phyloP scores from a whole-genome alignment of 2,797 vertebrate species.

The Phrynocephalus vlangalii region DNA sequence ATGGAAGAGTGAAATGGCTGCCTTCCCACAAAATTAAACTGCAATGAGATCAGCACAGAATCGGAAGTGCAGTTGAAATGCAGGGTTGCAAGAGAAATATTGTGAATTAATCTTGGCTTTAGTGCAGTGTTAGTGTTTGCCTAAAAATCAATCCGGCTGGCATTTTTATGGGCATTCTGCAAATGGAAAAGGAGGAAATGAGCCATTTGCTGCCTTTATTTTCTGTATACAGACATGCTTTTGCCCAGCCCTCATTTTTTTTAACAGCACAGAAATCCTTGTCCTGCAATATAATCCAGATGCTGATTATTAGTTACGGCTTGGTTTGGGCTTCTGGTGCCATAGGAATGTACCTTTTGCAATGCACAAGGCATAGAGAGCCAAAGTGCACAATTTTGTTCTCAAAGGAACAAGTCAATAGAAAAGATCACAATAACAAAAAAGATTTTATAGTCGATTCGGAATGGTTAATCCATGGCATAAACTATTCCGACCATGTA shows the following conservation, averaged over 20 bases:
- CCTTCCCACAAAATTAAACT: constrained; percentile 59
- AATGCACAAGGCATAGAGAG: constrained; percentile 35
- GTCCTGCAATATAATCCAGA: constrained; percentile 45
- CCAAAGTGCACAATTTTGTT: constrained; percentile 32
- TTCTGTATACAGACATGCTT: constrained; percentile 73
- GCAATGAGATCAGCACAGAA: constrained; percentile 28
- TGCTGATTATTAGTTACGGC: constrained; percentile 62
- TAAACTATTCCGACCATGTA: constrained; percentile 5
- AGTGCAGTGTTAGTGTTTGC: constrained; percentile 69
- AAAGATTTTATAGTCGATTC: constrained; percentile 5
- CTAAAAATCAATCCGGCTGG: constrained; percentile 78
- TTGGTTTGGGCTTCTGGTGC: constrained; percentile 38
- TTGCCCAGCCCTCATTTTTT: constrained; percentile 40
- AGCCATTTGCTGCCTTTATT: constrained; percentile 75
- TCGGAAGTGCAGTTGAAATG: constrained; percentile 66
- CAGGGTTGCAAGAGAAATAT: constrained; percentile 57
- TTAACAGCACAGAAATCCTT: constrained; percentile 60
- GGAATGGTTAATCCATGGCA: constrained; percentile 18
- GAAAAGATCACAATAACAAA: constrained; percentile 4
- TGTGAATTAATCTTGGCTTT: constrained; percentile 74
- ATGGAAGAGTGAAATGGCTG: constrained; percentile 57
- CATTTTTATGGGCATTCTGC: constrained; percentile 78
- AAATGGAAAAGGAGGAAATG: constrained; percentile 79
- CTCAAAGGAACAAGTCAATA: constrained; percentile 35
- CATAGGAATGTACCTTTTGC: constrained; percentile 41